Base-by-base conservation (phyloP, 2,113 vertebrate species). In the Oreochromis niloticus region DNA sequence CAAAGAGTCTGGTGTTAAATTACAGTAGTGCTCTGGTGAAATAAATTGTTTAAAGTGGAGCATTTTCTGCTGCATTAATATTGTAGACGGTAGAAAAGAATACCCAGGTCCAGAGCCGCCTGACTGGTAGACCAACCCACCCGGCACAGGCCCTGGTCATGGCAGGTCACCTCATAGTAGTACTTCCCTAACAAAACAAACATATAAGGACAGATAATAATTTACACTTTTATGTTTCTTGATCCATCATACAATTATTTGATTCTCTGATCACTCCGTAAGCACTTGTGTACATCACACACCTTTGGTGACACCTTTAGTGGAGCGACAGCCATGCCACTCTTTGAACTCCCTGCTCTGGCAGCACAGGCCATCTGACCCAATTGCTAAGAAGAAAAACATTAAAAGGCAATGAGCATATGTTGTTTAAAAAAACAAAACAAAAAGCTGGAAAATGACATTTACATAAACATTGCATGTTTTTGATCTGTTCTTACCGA, bases 301-400 rank as follows among this genome's bases (percentile, higher is more conserved):
- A 99, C 99, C 99, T 97, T 99, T 99, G 39, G 94, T 97, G 59
- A 99, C 95, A 0, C 97, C 98, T 94, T 97, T 97, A 1, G 98
- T 99, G 16, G 98, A 97, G 87, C 98, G 97, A 90, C 98, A 99
- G 46, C 99, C 98, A 1, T 99, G 98, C 99, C 99, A 99, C 90
- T 99, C 98, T 95, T 99, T 99, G 80, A 99, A 95, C 95, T 99
- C 99, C 93, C 99, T 97, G 97, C 99, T 99, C 84, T 99, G 98
- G 89, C 99, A 99, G 85, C 97, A 98, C 48, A 99, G 59, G 22
- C 99, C 99, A n/a, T 99, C 98, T 0, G 98, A 91, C 39, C 99
- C 98, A 78, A 99, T 99, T 9, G 99, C 99, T 99, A 89, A 6
- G 12, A 9, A 3, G 41, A 80, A 24, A 24, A 52, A 61, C 4